phyloP scores from a whole-genome alignment of 2,888 invertebrate species.

The Coecobrya sp. region DNA sequence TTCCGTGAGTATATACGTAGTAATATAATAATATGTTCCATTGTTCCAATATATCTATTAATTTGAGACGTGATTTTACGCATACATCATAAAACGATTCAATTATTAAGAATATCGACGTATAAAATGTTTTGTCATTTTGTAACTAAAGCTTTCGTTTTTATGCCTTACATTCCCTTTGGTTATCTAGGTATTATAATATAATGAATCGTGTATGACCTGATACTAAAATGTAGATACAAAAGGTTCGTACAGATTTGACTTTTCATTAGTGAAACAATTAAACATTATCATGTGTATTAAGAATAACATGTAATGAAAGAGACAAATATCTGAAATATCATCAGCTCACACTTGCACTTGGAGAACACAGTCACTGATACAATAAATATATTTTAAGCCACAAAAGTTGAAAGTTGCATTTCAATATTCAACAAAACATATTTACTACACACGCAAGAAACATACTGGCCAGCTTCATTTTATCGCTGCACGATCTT shows the following conservation, averaged over 20 bases:
- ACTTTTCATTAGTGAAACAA: not conserved
- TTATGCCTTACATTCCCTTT: not conserved
- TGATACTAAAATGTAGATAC: not conserved
- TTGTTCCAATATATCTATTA: not conserved
- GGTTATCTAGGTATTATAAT: not conserved
- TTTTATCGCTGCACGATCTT: not conserved
- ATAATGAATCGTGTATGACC: not conserved
- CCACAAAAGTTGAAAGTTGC: conserved; percentile 38
- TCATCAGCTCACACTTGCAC: conserved; percentile 25
- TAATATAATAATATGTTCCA: not conserved
- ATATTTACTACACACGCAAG: not conserved
- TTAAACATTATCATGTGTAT: not conserved
- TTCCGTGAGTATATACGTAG: not conserved
- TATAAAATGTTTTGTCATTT: conserved; percentile 17
- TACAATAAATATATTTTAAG: conserved; percentile 24
- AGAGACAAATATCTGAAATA: conserved; percentile 52
- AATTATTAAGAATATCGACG: not conserved
- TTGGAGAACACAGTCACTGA: conserved; percentile 32
- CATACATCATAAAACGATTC: not conserved
- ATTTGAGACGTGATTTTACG: not conserved
- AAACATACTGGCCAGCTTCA: conserved; percentile 31
- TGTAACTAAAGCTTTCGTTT: not conserved
- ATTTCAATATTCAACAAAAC: conserved; percentile 32
- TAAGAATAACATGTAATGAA: conserved; percentile 2
- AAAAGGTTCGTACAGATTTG: not conserved